Evolutionary conservation across 2,113 vertebrate genomes (phyloP).

Genomic region (Pleuronectes platessa): DNA sequence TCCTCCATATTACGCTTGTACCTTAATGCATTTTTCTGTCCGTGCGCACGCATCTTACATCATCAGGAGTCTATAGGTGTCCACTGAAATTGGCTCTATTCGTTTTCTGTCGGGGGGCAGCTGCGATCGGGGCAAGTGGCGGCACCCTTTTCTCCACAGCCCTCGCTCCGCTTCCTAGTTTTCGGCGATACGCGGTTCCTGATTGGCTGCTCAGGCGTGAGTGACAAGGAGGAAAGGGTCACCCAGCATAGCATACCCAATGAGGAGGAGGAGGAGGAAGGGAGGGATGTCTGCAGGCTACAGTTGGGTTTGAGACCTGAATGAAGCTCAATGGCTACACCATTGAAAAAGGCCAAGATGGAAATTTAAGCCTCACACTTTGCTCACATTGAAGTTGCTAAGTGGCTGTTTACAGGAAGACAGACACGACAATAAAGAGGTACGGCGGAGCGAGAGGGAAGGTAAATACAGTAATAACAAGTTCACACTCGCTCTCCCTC

Average conservation of each 20-base stretch:
- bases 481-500: conserved; percentile 51
- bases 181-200: conserved; percentile 47
- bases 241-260: conserved; percentile 66
- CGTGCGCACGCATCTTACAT: conserved; percentile 14
- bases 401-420: conserved; percentile 8
- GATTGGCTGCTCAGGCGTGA: conserved; percentile 70
- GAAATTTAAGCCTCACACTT: conserved; percentile 25
- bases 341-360: conserved; percentile 25
- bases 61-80: conserved; percentile 22
- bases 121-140: conserved; percentile 43
- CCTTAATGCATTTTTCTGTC: conserved; percentile 39
- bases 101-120: conserved; percentile 40
- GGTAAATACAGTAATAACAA: conserved; percentile 71
- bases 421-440: conserved; percentile 24
- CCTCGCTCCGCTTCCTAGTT: conserved; percentile 68
- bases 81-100: conserved; percentile 47
- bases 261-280: conserved; percentile 56
- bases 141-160: conserved; percentile 62
- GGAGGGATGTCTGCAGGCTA: conserved; percentile 62
- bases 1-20: conserved; percentile 28
- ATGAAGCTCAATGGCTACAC: conserved; percentile 56
- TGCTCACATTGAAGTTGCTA: conserved; percentile 11
- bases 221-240: conserved; percentile 69
- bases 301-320: conserved; percentile 61
- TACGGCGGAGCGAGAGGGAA: conserved; percentile 37